Percentiles rank a stretch among this genome's conserved stretches.
Conservation (phyloP, 2,888 invertebrate species). For the Oscheius onirici region DNA sequence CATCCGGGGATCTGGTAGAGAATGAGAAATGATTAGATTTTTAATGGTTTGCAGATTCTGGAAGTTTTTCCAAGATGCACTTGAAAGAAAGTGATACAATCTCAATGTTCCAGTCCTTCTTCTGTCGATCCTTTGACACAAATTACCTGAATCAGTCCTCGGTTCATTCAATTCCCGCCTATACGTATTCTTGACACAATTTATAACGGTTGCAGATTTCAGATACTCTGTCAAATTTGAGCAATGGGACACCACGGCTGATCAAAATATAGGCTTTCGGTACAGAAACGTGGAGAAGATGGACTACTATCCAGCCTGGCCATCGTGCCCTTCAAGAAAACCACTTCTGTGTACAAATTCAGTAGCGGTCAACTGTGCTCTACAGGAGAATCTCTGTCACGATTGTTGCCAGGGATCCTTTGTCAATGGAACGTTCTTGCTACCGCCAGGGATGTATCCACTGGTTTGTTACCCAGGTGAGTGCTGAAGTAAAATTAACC, state of each 20-base stretch:
- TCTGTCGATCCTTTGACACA: constrained; percentile 55
- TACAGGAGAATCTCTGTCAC: constrained; percentile 56
- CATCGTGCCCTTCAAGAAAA: constrained; percentile 48
- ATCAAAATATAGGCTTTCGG: constrained; percentile 61
- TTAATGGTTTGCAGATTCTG: constrained; percentile 47
- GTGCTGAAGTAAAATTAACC: no score
- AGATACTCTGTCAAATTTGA: constrained; percentile 49
- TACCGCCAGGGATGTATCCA: constrained; percentile 58
- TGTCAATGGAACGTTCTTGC: constrained; percentile 43
- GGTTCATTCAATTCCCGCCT: constrained; percentile 10
- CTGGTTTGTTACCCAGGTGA: constrained; percentile 54
- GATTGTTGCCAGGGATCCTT: constrained; percentile 54
- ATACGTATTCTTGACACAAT: background rate
- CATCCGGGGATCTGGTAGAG: constrained; percentile 58
- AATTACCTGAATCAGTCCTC: background rate
- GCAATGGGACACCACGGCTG: constrained; percentile 62
- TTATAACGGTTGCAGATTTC: background rate
- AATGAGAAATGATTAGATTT: background rate
- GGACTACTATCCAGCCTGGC: constrained; percentile 66
- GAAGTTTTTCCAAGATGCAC: constrained; percentile 52
- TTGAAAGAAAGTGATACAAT: constrained; percentile 39
- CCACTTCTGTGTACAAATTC: background rate
- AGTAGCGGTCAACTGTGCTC: constrained; percentile 51
- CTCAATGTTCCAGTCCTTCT: constrained; percentile 54
- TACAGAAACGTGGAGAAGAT: constrained; percentile 60